A percentile compares a stretch with the other conserved stretches of the same genome.
Evolutionary conservation across 1,140 invertebrate genomes (phyloP).

Genomic region (Listronotus bonariensis): DNA sequence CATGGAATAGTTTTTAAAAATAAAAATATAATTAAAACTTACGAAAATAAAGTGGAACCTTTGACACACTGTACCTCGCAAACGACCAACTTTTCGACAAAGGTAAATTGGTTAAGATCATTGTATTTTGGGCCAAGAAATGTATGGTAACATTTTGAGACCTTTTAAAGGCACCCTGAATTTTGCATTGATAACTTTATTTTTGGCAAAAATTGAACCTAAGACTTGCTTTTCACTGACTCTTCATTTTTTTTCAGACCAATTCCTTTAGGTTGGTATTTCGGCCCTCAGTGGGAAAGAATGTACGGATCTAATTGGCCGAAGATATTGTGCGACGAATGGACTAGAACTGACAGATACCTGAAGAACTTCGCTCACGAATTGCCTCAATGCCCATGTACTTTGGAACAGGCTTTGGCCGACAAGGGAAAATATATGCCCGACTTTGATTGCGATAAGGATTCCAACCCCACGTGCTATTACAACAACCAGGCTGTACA

Average conservation of each 20-base stretch:
- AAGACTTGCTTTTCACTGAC: too few relatives aligned
- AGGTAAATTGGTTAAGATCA: too few relatives aligned
- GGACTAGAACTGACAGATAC: constrained; percentile 85
- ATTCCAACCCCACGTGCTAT: constrained; percentile 86
- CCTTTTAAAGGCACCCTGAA: too few relatives aligned
- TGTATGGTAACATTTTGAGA: too few relatives aligned
- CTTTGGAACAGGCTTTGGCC: constrained; percentile 82
- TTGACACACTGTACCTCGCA: too few relatives aligned
- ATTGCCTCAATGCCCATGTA: constrained; percentile 88
- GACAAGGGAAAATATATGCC: constrained; percentile 93
- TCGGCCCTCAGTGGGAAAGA: constrained; percentile 83
- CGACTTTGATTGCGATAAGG: constrained; percentile 89
- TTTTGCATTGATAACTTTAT: too few relatives aligned
- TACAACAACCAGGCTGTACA: constrained; percentile 88
- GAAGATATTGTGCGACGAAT: constrained; percentile 80
- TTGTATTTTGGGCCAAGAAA: too few relatives aligned
- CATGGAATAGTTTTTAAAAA: too few relatives aligned
- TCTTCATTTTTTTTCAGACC: constrained; percentile 63
- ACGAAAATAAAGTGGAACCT: too few relatives aligned
- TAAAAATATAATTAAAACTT: too few relatives aligned
- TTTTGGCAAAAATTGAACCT: too few relatives aligned
- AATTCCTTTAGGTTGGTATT: constrained; percentile 92
- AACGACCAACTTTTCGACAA: too few relatives aligned
- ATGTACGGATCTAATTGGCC: constrained; percentile 79
- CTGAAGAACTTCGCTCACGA: constrained; percentile 87